These are phyloP conservation scores for Uloborus plumipes DNA, from an alignment of 2,888 invertebrate genomes.

Conservation along the genomic window DNA sequence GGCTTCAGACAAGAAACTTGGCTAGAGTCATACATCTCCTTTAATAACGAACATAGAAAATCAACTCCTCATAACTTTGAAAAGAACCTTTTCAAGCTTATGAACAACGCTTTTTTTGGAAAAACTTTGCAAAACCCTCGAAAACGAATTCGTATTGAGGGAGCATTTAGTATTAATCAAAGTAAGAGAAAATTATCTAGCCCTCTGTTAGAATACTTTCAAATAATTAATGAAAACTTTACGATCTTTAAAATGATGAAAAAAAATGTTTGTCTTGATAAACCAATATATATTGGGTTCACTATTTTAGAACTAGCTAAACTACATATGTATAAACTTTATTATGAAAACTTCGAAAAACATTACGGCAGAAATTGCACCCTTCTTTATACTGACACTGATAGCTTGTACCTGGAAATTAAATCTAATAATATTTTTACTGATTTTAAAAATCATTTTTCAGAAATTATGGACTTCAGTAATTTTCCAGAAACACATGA, in stretches of 20 bases:
- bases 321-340: no score
- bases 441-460: background rate
- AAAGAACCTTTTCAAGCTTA: background rate
- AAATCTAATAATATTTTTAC: background rate
- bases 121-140: background rate
- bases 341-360: background rate
- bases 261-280: no score
- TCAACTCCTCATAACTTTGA: background rate
- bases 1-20: background rate
- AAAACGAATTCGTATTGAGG: background rate
- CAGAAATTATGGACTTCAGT: constrained; percentile 8
- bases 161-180: background rate
- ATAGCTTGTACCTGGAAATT: background rate
- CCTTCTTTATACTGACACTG: background rate
- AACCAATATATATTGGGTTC: no score
- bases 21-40: background rate
- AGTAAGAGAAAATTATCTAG: background rate
- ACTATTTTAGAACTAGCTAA: no score
- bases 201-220: background rate
- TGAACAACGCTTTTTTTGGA: background rate
- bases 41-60: background rate
- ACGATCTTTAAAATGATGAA: no score
- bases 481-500: background rate
- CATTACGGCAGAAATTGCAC: background rate
- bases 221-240: no score